Conservation (phyloP, 2,113 vertebrate genomes). For the Arenaria interpres region DNA sequence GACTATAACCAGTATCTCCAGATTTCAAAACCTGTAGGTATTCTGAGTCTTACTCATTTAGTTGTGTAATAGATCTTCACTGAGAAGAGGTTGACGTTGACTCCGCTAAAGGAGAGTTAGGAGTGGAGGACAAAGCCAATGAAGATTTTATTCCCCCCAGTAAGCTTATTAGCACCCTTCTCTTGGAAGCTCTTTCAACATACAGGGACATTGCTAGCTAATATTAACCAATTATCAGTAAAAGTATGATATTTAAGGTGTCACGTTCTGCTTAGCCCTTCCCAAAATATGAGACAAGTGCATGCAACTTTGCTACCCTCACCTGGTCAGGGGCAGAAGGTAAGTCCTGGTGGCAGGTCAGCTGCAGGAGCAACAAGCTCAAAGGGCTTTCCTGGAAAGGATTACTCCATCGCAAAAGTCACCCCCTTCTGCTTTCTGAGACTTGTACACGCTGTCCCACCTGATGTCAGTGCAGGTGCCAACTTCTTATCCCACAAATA, state of each 20-base stretch:
- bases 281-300: background rate
- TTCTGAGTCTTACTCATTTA: background rate
- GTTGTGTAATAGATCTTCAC: background rate
- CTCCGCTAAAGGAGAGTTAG: background rate
- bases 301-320: background rate
- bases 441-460: accelerated
- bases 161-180: background rate
- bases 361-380: background rate
- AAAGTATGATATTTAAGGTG: background rate
- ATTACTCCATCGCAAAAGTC: background rate
- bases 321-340: background rate
- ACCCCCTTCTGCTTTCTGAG: background rate
- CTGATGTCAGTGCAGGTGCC: background rate
- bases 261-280: background rate
- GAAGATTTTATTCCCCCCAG: background rate
- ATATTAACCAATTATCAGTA: background rate
- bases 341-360: background rate
- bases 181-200: background rate
- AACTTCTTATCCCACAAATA: background rate
- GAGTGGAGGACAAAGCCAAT: background rate
- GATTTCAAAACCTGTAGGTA: background rate
- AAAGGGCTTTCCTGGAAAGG: background rate
- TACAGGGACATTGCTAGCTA: background rate
- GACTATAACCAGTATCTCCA: background rate
- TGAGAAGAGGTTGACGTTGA: background rate